phyloP scores from a whole-genome alignment of 2,797 vertebrate genomes.

The Dermochelys coriacea region DNA sequence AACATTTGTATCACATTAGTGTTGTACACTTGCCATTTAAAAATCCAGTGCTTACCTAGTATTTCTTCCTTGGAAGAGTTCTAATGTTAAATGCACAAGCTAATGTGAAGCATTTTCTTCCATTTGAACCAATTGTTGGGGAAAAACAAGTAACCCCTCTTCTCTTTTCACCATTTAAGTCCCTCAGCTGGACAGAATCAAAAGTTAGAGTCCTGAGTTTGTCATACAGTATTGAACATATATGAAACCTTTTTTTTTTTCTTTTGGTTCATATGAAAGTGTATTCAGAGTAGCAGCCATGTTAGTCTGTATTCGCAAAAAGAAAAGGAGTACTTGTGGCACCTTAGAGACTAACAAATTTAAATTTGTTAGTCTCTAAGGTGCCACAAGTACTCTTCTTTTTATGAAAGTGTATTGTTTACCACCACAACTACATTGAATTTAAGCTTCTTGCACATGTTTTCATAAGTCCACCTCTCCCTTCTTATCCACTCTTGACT shows the following conservation, averaged over 20 bases:
- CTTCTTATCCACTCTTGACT: fast-evolving
- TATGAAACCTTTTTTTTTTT: background rate
- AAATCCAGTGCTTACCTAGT: background rate
- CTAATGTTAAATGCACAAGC: background rate
- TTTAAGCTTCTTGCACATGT: fast-evolving
- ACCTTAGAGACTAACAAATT: too few relatives aligned
- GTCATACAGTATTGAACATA: background rate
- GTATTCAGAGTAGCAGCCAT: too few relatives aligned
- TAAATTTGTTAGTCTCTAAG: too few relatives aligned
- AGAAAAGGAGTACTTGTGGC: too few relatives aligned
- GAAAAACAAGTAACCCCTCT: background rate
- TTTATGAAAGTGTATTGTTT: background rate
- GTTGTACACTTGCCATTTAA: fast-evolving
- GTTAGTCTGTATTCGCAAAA: too few relatives aligned
- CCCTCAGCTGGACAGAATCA: background rate
- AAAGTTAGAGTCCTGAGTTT: background rate
- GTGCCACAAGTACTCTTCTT: too few relatives aligned
- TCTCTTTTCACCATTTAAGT: background rate
- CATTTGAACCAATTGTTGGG: background rate
- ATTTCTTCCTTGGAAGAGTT: fast-evolving
- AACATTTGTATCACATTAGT: fast-evolving
- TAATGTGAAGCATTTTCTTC: fast-evolving
- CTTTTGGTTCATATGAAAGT: background rate
- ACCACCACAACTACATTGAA: background rate
- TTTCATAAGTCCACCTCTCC: fast-evolving